A percentile compares a stretch with the other conserved stretches of the same genome.
Conservation (phyloP, 92 coral and sea anemone species). For the Parazoanthus atlanticus region DNA sequence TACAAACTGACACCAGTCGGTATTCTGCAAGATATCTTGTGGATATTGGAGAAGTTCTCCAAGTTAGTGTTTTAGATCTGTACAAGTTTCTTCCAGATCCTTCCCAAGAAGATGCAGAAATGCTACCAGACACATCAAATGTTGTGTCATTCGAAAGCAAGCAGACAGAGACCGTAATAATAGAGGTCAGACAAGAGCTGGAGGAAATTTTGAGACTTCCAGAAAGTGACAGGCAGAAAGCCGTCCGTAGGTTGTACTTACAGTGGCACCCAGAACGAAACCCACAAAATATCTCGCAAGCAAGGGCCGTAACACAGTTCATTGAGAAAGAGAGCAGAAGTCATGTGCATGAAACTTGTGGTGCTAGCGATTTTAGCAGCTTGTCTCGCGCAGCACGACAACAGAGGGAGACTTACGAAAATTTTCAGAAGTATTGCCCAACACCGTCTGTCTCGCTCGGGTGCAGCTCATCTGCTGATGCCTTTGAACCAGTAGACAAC, state of each 20-base stretch:
- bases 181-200: constrained; percentile 64
- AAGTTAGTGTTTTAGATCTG: constrained; percentile 41
- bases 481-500: background rate
- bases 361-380: background rate
- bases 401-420: constrained; percentile 11
- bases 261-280: constrained; percentile 92
- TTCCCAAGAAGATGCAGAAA: background rate
- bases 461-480: background rate
- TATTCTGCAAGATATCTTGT: constrained; percentile 33
- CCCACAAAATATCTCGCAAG: constrained; percentile 1
- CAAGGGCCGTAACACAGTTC: background rate
- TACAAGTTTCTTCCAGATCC: constrained; percentile 43
- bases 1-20: background rate
- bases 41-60: constrained; percentile 24
- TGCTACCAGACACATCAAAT: background rate
- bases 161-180: constrained; percentile 49
- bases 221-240: constrained; percentile 60
- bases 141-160: background rate
- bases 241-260: constrained; percentile 65
- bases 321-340: constrained; percentile 15
- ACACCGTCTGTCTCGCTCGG: background rate
- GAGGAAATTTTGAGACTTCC: constrained; percentile 74
- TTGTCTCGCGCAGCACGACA: constrained; percentile 5
- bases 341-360: background rate
- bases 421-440: constrained; percentile 4